Percentiles rank a stretch among this genome's conserved stretches.
phyloP scores from a whole-genome alignment of 2,113 vertebrate genomes.

The Peromyscus maniculatus region DNA sequence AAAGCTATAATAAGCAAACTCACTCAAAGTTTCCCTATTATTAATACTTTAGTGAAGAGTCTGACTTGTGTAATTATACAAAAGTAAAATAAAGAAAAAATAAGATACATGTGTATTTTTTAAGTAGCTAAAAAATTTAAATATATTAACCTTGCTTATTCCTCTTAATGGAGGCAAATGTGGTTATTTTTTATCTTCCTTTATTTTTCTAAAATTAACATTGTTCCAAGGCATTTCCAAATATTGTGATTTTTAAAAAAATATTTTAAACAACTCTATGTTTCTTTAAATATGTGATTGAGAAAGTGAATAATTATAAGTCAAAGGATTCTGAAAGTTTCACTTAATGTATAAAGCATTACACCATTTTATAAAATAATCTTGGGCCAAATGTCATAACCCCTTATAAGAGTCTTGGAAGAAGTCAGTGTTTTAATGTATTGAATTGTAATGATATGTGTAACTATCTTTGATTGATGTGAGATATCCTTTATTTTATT shows the following conservation, averaged over 20 bases:
- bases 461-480: not conserved
- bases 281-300: constrained; percentile 46
- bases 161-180: not conserved
- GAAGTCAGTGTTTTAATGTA: not conserved
- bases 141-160: not conserved
- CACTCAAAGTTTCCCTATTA: not conserved
- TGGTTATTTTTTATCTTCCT: not conserved
- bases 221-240: not conserved
- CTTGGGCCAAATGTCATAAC: not conserved
- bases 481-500: not conserved
- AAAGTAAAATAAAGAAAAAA: constrained; percentile 45
- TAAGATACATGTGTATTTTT: not conserved
- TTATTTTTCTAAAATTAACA: not conserved
- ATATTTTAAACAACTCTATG: not conserved
- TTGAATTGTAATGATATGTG: not conserved
- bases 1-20: constrained; percentile 15
- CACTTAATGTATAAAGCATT: not conserved
- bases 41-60: constrained; percentile 49
- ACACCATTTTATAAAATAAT: not conserved
- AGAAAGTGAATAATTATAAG: constrained; percentile 16
- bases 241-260: not conserved
- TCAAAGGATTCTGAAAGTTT: not conserved
- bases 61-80: not conserved
- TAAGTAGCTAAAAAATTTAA: constrained; percentile 3
- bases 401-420: not conserved